These are phyloP conservation scores for Spinus pinus DNA, from an alignment of 2,797 vertebrate genomes.

Conservation along the genomic window DNA sequence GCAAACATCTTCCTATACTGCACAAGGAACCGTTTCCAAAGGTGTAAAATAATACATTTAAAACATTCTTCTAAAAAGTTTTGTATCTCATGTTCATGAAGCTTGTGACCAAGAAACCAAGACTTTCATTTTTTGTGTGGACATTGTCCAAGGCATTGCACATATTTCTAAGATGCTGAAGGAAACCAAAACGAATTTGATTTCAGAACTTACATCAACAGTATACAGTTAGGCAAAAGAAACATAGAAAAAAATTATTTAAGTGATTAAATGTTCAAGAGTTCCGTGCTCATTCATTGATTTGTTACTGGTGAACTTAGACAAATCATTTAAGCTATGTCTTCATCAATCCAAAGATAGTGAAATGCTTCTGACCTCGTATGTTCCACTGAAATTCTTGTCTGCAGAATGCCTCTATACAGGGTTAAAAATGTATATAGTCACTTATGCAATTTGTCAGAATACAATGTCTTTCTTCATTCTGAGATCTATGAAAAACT, in stretches of 20 bases:
- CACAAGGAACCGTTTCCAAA: neutral
- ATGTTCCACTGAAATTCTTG: neutral
- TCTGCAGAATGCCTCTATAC: neutral
- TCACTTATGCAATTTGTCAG: neutral
- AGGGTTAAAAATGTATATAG: neutral
- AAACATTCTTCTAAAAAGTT: neutral
- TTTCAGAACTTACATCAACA: neutral
- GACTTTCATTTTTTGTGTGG: neutral
- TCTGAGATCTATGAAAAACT: neutral
- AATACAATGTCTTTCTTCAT: neutral
- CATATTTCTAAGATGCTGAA: neutral
- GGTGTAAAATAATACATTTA: neutral
- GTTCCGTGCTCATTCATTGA: neutral
- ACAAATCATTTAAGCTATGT: neutral
- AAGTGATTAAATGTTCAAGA: neutral
- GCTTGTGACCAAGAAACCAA: fast-evolving
- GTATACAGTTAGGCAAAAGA: neutral
- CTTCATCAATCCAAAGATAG: neutral
- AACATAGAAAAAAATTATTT: neutral
- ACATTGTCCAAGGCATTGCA: neutral
- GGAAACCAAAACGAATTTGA: neutral
- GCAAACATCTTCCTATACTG: fast-evolving
- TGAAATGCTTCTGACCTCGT: neutral
- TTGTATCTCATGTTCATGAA: neutral
- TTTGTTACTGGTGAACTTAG: neutral